Evolutionary conservation across 2,797 vertebrate genomes (phyloP).

Genomic region (Coregonus ussuriensis): DNA sequence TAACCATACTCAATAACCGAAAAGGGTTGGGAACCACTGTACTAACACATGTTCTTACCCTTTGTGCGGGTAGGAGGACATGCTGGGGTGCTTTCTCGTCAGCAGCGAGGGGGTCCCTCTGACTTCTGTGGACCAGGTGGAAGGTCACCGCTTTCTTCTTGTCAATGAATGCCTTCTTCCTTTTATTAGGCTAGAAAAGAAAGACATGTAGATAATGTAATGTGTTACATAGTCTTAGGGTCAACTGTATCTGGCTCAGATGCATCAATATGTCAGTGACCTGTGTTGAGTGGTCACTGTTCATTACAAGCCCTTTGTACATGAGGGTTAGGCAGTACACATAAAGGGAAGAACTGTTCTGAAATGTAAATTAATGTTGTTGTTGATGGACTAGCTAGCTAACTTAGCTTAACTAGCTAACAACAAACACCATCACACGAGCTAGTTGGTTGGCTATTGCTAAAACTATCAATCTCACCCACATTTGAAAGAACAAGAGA

Average conservation of each 20-base stretch:
- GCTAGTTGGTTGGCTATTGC: neutral
- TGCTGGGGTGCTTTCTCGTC: constrained; percentile 95
- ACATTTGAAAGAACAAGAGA: too few relatives aligned
- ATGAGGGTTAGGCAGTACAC: neutral
- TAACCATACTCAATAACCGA: too few relatives aligned
- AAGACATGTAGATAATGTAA: neutral
- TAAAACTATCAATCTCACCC: neutral
- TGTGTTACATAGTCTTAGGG: neutral
- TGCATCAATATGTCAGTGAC: neutral
- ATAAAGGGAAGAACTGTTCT: neutral
- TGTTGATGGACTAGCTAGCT: neutral
- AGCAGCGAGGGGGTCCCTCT: constrained; percentile 91
- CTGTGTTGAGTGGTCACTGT: neutral
- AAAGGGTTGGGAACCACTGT: neutral
- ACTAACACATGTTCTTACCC: constrained; percentile 55
- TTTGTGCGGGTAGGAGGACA: constrained; percentile 82
- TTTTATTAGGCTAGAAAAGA: constrained; percentile 86
- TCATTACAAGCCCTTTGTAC: neutral
- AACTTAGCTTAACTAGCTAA: neutral
- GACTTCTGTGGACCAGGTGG: constrained; percentile 96
- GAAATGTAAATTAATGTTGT: neutral
- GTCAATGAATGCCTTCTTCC: constrained; percentile 94
- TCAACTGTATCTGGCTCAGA: neutral
- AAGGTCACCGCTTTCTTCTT: constrained; percentile 96
- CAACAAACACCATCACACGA: neutral